These are phyloP conservation scores for Rhombomys opimus DNA, from an alignment of 2,113 vertebrate genomes.

Conservation along the genomic window DNA sequence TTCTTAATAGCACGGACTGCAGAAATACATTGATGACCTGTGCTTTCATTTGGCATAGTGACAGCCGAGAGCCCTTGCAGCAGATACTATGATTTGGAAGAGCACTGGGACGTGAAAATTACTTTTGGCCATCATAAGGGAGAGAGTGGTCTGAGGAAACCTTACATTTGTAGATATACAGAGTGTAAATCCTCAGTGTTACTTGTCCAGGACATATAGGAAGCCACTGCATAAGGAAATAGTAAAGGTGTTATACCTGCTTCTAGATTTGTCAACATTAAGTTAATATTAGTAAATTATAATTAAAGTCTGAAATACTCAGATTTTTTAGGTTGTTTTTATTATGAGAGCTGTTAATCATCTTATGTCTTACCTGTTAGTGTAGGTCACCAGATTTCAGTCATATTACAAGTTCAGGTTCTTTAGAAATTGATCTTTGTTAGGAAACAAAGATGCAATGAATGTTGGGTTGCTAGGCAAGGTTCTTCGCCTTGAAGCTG, in stretches of 20 bases:
- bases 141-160: neutral
- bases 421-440: conserved; percentile 24
- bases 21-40: neutral
- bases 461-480: neutral
- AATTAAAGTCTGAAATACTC: conserved; percentile 30
- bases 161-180: neutral
- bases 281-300: conserved; percentile 1
- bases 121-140: neutral
- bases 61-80: neutral
- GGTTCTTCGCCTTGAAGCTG: neutral
- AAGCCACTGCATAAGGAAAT: neutral
- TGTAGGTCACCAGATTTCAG: neutral
- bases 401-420: conserved; percentile 3
- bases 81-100: neutral
- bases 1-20: conserved; percentile 20
- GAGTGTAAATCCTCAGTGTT: neutral
- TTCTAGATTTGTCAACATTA: neutral
- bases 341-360: neutral
- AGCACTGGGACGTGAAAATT: neutral
- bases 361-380: neutral
- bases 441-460: neutral
- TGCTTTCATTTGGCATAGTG: neutral
- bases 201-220: neutral
- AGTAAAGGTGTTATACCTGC: neutral
- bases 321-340: neutral